Base-by-base conservation (phyloP, 2,888 invertebrate genomes). In the Mythimna impura region DNA sequence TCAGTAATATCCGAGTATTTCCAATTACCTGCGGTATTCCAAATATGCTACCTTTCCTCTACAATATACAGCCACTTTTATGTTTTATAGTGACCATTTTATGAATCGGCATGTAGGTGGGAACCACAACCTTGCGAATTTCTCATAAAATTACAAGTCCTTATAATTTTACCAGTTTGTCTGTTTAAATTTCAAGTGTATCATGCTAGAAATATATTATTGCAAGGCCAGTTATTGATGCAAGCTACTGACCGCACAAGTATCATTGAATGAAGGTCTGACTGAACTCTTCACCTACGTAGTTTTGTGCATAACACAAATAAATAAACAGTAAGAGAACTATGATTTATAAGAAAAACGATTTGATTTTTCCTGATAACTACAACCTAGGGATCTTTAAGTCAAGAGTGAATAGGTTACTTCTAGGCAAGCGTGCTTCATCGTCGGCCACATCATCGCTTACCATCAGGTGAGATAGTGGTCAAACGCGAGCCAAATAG, bases 111-210 rank as follows among this genome's bases (percentile, higher is more conserved):
- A 43, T 12, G 40, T 57, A 30, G 50, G 43, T 57, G 55, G 61
- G 8, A 34, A 20, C 36, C 10, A 14, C 22, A 60, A 66, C 58
- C 55, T 55, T 71, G 34, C 40, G 8, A 52, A 64, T 55, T 55
- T 68, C 0, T 61, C 65, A 58, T 72, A 50, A 64, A 71, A 7
- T 22, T 62, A 64, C 57, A 57, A 60, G 40, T 66, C 36, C 60
- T 81, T 69, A 60, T 30, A 50, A 61, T 61, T 20, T n/a, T 52
- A 54, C 40, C 9, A n/a, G 47, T 65, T 47, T 78, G 47, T 62
- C 58, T 73, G 71, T 71, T 73, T 69, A 25, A 43, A 52, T 34
- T 40, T 73, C 34, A 62, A 60, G 66, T 60, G 66, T 66, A 43
- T 30, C 20, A 22, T 57, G n/a, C 34, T 58, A 63, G 43, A 66